phyloP scores from a whole-genome alignment of 2,797 vertebrate species.

The Anguilla marmorata region DNA sequence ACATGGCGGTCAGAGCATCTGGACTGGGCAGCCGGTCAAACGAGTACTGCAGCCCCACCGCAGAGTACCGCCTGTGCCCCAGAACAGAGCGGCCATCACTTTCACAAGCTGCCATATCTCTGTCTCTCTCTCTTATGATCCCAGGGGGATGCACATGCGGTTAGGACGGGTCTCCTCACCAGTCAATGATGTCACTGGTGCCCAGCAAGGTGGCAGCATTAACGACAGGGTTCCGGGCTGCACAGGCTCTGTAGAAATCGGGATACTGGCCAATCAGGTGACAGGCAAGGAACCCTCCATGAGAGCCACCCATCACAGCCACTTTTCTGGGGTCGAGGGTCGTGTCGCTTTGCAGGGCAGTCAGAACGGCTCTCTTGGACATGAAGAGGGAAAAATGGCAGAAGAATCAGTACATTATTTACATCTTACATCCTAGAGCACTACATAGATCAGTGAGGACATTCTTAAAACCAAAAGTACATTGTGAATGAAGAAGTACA shows the following conservation, averaged over 20 bases:
- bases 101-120: no score
- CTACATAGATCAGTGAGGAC: not conserved
- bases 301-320: conserved; percentile 79
- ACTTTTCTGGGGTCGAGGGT: conserved; percentile 68
- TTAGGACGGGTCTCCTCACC: conserved; percentile 58
- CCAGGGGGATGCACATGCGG: not conserved
- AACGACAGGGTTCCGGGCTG: conserved; percentile 76
- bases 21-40: conserved; percentile 70
- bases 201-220: conserved; percentile 77
- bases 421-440: not conserved
- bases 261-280: conserved; percentile 78
- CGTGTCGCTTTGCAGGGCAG: conserved; percentile 59
- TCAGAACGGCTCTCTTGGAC: conserved; percentile 68
- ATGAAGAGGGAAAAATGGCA: not conserved
- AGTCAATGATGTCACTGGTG: conserved; percentile 82
- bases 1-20: conserved; percentile 73
- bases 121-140: not conserved
- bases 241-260: conserved; percentile 73
- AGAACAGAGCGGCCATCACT: conserved; percentile 4
- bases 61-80: conserved; percentile 72
- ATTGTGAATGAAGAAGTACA: not conserved
- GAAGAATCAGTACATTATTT: not conserved
- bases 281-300: conserved; percentile 80
- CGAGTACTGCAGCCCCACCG: conserved; percentile 74
- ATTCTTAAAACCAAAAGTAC: not conserved